Percentiles rank a stretch among this genome's conserved stretches.
phyloP scores from a whole-genome alignment of 2,113 vertebrate species.

The Brachionichthys hirsutus region DNA sequence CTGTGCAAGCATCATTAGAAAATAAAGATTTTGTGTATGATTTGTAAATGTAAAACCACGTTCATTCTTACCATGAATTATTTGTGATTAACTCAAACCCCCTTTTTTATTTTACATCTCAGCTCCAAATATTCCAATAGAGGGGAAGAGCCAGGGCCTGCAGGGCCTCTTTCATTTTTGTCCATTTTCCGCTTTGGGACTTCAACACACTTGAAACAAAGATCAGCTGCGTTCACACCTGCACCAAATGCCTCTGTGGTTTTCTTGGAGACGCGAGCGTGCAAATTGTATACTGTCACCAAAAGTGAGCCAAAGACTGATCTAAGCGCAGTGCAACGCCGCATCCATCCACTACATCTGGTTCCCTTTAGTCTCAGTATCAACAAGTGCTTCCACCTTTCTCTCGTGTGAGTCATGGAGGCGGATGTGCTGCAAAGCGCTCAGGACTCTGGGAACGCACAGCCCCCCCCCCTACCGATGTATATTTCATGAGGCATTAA shows the following conservation, averaged over 20 bases:
- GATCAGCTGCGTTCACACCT: conserved; percentile 35
- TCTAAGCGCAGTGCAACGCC: conserved; percentile 70
- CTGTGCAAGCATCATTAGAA: too few species aligned
- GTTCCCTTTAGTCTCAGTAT: conserved; percentile 75
- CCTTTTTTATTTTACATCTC: too few species aligned
- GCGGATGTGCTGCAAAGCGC: conserved; percentile 47
- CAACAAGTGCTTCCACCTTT: conserved; percentile 65
- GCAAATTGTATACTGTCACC: conserved; percentile 41
- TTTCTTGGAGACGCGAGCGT: conserved; percentile 19
- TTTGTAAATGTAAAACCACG: too few species aligned
- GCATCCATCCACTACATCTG: conserved; percentile 75
- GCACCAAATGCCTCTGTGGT: conserved; percentile 38
- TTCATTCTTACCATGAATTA: conserved; percentile 29
- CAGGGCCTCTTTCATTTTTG: neutral
- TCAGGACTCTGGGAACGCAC: conserved; percentile 24
- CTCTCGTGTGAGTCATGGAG: conserved; percentile 41
- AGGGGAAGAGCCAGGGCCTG: too few species aligned
- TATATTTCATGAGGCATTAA: conserved; percentile 72
- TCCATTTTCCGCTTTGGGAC: neutral
- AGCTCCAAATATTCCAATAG: too few species aligned
- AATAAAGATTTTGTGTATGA: too few species aligned
- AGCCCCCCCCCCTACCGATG: conserved; percentile 47
- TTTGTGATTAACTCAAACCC: too few species aligned
- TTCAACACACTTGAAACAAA: conserved; percentile 3
- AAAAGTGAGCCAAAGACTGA: conserved; percentile 49